Evolutionary conservation across 2,797 vertebrate genomes (phyloP), one percentile per base, ranked within the genome.

Genomic region (Amblyraja radiata): DNA sequence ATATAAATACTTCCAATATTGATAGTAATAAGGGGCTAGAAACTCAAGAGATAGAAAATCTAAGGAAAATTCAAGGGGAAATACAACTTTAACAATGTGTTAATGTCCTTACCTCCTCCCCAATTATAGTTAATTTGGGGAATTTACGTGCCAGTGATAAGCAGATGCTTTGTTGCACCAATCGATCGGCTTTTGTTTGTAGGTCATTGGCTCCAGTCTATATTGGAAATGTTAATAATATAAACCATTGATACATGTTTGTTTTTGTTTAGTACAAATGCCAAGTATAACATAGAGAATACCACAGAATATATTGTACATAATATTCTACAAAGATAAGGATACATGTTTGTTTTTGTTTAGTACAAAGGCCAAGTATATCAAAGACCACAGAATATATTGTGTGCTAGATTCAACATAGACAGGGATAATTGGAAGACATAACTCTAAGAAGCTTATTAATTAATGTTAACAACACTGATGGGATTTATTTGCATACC

Each of bases 101-200:
- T n/a, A 71, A 65, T 54, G 93, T 65, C 90, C 96, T 95, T 94
- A 99, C 99, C 97, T 99, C 99, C 95, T 99, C 99, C 93, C 98
- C 99, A 74, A 99, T 99, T 94, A 99, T 98, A 80, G 98, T 99
- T 93, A 98, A 68, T 94, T 97, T 97, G 4, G 99, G 98, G 94
- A 99, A 99, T 79, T 95, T 96, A 93, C 95, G 97, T 79, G 97
- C 97, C 93, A 99, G 94, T 6, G 98, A 99, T 0, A 98, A 96
- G 93, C 98, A 99, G 90, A 99, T 98, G 95, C 98, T 99, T 96
- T 97, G 97, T 95, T 99, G 99, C 32, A 97, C 98, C 88, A 99
- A 94, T 76, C 98, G 96, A 95, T 99, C 99, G 2, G 99, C 99
- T 94, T 98, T 97, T 6, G 99, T 99, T 96, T 99, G 98, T 94